Conservation (phyloP, 2,888 invertebrate genomes). For the Monoplex corrugatus region DNA sequence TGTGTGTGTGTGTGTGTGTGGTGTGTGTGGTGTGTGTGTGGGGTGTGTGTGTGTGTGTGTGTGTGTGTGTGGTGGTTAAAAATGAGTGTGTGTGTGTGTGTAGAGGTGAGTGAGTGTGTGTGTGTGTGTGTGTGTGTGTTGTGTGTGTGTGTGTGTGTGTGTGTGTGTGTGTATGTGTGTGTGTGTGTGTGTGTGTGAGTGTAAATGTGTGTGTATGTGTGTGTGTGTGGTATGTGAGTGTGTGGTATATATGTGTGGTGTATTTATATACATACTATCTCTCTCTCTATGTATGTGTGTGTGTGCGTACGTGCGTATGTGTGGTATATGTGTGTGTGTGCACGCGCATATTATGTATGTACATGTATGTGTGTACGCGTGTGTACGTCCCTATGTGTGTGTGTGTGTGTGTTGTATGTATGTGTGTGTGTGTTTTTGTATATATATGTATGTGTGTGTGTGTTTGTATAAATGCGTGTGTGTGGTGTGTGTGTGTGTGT, state of each 20-base stretch:
- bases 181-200: constrained; percentile 13
- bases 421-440: background rate
- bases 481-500: too few relatives aligned
- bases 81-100: background rate
- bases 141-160: too few relatives aligned
- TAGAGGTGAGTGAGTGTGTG: background rate
- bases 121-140: background rate
- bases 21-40: background rate
- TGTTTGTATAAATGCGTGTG: too few relatives aligned
- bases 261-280: too few relatives aligned
- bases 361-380: too few relatives aligned
- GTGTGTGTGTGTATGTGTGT: background rate
- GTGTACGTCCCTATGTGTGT: background rate
- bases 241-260: too few relatives aligned
- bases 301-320: background rate
- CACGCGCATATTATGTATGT: too few relatives aligned
- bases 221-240: background rate
- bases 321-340: too few relatives aligned
- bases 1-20: constrained; percentile 13
- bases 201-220: background rate
- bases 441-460: too few relatives aligned
- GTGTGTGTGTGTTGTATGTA: background rate
- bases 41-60: background rate
- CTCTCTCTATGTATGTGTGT: background rate
- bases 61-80: background rate